phyloP scores from a whole-genome alignment of 2,888 invertebrate genomes.

The Drosophila robusta region DNA sequence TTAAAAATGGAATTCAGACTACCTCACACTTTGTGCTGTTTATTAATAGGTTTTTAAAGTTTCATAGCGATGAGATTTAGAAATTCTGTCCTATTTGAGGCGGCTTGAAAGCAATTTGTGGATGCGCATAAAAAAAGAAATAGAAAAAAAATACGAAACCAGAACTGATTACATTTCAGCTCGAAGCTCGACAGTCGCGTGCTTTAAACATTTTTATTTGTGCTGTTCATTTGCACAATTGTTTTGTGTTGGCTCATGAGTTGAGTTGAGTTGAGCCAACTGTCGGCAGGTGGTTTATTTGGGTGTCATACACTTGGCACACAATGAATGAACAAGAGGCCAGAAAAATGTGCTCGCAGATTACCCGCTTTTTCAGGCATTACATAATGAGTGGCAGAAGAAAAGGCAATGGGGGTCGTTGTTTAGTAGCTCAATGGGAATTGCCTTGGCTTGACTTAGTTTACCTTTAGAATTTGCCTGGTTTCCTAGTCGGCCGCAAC shows the following conservation, averaged over 20 bases:
- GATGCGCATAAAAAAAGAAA: neutral
- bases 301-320: conserved; percentile 3
- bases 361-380: conserved; percentile 9
- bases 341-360: conserved; percentile 5
- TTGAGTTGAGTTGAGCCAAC: neutral
- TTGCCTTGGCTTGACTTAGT: conserved; percentile 32
- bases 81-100: neutral
- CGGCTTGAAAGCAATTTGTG: neutral
- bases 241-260: conserved; percentile 19
- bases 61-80: neutral
- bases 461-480: conserved; percentile 13
- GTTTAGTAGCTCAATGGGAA: conserved; percentile 31
- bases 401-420: conserved; percentile 3
- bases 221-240: conserved; percentile 36
- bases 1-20: neutral
- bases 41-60: neutral
- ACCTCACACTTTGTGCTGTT: neutral
- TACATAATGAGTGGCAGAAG: conserved; percentile 21
- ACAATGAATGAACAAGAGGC: conserved; percentile 12
- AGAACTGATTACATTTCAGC: conserved; percentile 16
- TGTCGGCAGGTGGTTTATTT: conserved; percentile 13
- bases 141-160: neutral
- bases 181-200: neutral
- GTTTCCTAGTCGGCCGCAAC: conserved; percentile 10
- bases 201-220: conserved; percentile 14